Conservation (phyloP, 2,888 invertebrate genomes). For the Sarcophaga caerulescens region DNA sequence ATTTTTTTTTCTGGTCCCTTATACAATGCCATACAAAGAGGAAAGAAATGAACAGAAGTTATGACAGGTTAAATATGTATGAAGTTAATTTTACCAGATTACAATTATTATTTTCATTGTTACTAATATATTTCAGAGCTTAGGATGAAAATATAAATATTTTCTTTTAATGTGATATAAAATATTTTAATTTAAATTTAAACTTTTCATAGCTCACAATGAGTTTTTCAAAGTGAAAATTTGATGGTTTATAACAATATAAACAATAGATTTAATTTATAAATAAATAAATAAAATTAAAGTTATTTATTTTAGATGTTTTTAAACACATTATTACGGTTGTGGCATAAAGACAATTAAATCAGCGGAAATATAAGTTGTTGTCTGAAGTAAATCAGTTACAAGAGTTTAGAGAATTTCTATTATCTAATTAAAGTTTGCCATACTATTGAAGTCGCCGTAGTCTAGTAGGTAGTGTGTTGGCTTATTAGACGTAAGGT, state of each 20-base stretch:
- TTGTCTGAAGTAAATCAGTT: too few species aligned
- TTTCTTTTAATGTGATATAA: conserved; percentile 31
- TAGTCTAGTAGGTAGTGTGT: too few species aligned
- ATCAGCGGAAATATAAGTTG: too few species aligned
- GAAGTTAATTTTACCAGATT: conserved; percentile 41
- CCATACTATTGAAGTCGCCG: too few species aligned
- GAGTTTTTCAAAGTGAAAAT: background rate
- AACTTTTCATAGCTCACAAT: conserved; percentile 23
- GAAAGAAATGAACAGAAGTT: conserved; percentile 31
- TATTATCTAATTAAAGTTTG: too few species aligned
- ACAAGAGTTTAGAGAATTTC: too few species aligned
- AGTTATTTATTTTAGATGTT: background rate
- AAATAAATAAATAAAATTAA: background rate
- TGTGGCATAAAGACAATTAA: too few species aligned
- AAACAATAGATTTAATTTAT: conserved; percentile 18
- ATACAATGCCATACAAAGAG: background rate
- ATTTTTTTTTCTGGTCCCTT: too few species aligned
- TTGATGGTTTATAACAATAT: background rate
- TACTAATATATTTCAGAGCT: background rate
- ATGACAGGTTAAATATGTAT: conserved; percentile 59
- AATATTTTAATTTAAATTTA: conserved; percentile 38
- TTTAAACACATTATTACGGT: too few species aligned
- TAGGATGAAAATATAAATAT: conserved; percentile 38
- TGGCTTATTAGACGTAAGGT: too few species aligned
- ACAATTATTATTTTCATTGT: conserved; percentile 27